These are phyloP conservation scores for Lycophotia porphyrea DNA, from an alignment of 2,888 invertebrate species.

Conservation along the genomic window DNA sequence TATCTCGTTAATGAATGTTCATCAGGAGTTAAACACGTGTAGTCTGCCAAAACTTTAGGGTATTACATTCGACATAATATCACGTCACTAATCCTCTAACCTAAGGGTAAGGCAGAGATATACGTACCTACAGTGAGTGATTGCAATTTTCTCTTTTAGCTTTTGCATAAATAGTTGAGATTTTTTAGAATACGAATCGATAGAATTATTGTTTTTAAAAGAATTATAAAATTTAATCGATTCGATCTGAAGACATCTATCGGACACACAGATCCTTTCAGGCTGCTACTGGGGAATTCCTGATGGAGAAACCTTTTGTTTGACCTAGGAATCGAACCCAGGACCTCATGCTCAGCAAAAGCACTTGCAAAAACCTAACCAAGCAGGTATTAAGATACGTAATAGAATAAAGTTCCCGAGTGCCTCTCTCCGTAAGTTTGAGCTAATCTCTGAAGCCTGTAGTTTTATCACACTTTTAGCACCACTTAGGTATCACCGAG, in stretches of 20 bases:
- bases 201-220: too few relatives aligned
- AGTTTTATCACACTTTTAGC: slow-evolving; percentile 23
- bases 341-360: neutral
- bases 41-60: neutral
- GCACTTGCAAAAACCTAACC: neutral
- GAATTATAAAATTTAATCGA: too few relatives aligned
- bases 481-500: slow-evolving; percentile 6
- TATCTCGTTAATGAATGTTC: neutral
- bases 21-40: neutral
- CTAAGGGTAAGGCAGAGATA: neutral
- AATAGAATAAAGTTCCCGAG: slow-evolving; percentile 20
- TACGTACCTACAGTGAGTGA: too few relatives aligned
- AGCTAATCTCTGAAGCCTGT: slow-evolving; percentile 14
- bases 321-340: neutral
- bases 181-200: too few relatives aligned
- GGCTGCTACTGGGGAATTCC: neutral
- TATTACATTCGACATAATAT: neutral
- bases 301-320: neutral
- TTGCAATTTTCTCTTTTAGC: too few relatives aligned
- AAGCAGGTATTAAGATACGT: slow-evolving; percentile 1
- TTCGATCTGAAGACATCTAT: too few relatives aligned
- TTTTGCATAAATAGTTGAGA: too few relatives aligned
- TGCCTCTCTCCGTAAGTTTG: neutral
- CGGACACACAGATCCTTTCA: neutral
- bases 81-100: neutral